Base-by-base conservation (phyloP, 2,888 invertebrate species). In the Copidosoma aretas region DNA sequence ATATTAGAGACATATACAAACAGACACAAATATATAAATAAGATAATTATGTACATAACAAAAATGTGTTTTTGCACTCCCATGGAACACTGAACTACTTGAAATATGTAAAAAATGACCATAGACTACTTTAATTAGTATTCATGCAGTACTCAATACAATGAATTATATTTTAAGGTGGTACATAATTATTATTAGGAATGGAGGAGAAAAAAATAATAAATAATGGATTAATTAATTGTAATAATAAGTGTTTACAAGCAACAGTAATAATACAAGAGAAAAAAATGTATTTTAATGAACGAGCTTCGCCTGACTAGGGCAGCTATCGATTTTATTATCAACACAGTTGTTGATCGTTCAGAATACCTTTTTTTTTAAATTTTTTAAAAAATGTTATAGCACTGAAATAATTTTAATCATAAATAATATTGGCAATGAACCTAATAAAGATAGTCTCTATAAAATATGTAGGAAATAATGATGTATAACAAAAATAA, bases 131-230 rank as follows among this genome's bases (percentile, higher is more conserved):
- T 46, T 41, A n/a, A 74, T 73, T 81, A 80, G 78, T 74, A 75
- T 80, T 78, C 82, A n/a, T n/a, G n/a, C n/a, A 32, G 82, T 82
- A 82, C 81, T 81, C 78, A 78, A 78, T 77, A 77, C 78, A 77
- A 78, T 77, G 73, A 78, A 77, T 60, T 66, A 66, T 49, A 19
- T 1, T 59, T 57, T 68, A 68, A 64, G 58, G 63, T 63, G 66
- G 61, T 66, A 68, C 60, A 49, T 60, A 66, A 68, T 65, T 76
- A 75, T 64, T 74, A 74, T 73, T 77, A 75, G 78, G 78, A 66
- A 76, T 74, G 73, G 75, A 73, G 72, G 64, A 73, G 64, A 65
- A 73, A 72, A 64, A 71, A 59, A 21, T 46, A 32, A 60, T 32
- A 22, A 57, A 21, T 46, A 43, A 57, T 67, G 63, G 71, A 71